Evolutionary conservation across 1,140 invertebrate species (phyloP).

Genomic region (Caenorhabditis briggsae): DNA sequence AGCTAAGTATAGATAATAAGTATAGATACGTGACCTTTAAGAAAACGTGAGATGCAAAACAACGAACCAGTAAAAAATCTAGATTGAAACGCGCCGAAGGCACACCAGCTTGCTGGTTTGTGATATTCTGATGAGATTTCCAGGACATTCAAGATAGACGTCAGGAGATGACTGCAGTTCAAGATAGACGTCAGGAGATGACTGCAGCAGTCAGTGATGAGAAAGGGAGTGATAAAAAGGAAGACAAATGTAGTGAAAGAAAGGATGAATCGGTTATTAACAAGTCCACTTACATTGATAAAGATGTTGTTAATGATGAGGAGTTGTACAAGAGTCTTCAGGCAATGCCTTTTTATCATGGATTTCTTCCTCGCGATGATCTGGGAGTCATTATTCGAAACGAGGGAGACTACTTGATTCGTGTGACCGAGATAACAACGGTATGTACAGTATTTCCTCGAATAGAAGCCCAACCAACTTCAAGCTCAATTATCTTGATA

Average conservation of each 20-base stretch:
- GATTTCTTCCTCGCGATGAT: slow-evolving; percentile 61
- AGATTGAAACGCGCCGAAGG: too few relatives aligned
- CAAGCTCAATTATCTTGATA: too few relatives aligned
- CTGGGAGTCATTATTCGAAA: slow-evolving; percentile 53
- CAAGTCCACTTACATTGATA: slow-evolving; percentile 25
- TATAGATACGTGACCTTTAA: too few relatives aligned
- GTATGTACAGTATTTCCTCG: not conserved
- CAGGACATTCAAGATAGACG: not conserved
- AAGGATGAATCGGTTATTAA: not conserved
- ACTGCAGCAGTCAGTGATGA: slow-evolving; percentile 7
- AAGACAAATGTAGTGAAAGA: slow-evolving; percentile 11
- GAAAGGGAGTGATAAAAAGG: not conserved
- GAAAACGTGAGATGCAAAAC: too few relatives aligned
- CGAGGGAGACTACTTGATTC: slow-evolving; percentile 60
- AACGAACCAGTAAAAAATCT: too few relatives aligned
- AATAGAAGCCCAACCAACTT: too few relatives aligned
- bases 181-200: not conserved
- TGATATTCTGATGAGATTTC: too few relatives aligned
- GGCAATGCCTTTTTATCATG: slow-evolving; percentile 58
- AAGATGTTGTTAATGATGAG: slow-evolving; percentile 19
- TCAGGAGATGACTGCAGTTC: not conserved
- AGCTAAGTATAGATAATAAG: too few relatives aligned
- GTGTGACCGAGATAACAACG: slow-evolving; percentile 47
- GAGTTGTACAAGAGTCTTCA: slow-evolving; percentile 39
- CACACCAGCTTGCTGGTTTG: too few relatives aligned